These are phyloP conservation scores for Calyptommatus sinebrachiatus DNA, from an alignment of 2,113 vertebrate species.

Conservation along the genomic window DNA sequence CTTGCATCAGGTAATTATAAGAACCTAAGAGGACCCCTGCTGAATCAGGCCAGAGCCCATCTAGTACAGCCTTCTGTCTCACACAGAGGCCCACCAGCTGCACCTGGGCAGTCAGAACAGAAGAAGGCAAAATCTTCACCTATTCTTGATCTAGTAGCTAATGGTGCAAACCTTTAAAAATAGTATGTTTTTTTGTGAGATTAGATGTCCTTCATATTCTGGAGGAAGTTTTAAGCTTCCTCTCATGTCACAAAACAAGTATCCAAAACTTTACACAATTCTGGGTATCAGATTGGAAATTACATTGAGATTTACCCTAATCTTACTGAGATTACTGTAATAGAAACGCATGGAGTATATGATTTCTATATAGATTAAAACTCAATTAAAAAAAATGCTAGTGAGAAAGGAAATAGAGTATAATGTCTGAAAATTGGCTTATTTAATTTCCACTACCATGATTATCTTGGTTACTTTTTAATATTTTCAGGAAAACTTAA, in stretches of 20 bases:
- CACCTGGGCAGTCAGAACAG: too few species aligned
- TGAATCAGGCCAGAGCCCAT: too few species aligned
- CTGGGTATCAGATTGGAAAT: background rate
- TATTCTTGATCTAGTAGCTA: background rate
- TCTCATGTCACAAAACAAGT: background rate
- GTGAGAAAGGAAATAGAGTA: background rate
- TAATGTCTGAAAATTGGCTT: background rate
- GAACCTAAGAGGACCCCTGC: too few species aligned
- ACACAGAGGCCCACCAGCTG: too few species aligned
- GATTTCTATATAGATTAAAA: background rate
- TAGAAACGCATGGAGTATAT: conserved; percentile 12
- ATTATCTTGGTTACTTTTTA: too few species aligned
- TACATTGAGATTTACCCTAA: background rate
- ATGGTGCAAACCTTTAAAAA: too few species aligned
- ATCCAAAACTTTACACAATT: background rate
- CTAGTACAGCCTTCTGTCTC: too few species aligned
- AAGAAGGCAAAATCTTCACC: too few species aligned
- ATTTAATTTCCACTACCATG: background rate
- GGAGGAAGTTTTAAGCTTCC: background rate
- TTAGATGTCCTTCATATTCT: background rate
- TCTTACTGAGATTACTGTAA: background rate
- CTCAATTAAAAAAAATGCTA: background rate
- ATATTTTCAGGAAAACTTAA: conserved; percentile 2
- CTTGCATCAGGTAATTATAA: background rate
- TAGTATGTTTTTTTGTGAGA: background rate